These are phyloP conservation scores for Augochlora pura DNA, from an alignment of 1,140 invertebrate species.

Conservation along the genomic window DNA sequence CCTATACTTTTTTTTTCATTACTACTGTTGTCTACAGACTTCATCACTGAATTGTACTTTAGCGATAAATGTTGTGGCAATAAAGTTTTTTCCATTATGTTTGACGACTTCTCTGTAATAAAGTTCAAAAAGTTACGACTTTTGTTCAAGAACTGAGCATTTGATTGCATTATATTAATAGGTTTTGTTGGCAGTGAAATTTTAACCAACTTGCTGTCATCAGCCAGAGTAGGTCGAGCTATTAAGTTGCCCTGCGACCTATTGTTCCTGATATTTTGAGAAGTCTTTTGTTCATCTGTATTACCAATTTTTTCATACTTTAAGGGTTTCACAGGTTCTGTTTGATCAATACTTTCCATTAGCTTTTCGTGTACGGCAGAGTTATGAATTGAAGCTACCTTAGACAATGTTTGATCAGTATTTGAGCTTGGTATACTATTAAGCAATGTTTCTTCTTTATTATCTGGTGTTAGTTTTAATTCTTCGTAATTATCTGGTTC, in stretches of 20 bases:
- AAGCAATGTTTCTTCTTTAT: constrained; percentile 40
- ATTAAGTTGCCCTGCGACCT: constrained; percentile 1
- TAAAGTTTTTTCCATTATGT: constrained; percentile 77
- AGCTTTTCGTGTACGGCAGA: neutral
- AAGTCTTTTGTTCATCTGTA: neutral
- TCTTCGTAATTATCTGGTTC: neutral
- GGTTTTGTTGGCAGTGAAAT: constrained; percentile 73
- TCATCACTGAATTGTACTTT: constrained; percentile 61
- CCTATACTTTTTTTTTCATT: neutral
- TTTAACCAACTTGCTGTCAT: constrained; percentile 74
- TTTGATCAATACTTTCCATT: neutral
- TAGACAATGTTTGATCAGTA: neutral
- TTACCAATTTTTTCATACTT: neutral
- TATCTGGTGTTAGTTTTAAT: neutral
- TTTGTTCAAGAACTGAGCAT: constrained; percentile 75
- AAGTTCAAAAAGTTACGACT: constrained; percentile 75
- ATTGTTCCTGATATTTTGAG: neutral
- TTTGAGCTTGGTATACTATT: constrained; percentile 17
- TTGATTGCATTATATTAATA: constrained; percentile 74
- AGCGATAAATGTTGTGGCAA: constrained; percentile 69
- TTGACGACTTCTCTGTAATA: constrained; percentile 78
- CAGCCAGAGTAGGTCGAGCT: constrained; percentile 57
- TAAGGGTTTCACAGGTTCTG: neutral
- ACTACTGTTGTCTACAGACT: constrained; percentile 38
- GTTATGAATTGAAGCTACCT: neutral